Evolutionary conservation across 64 coral and sea anemone genomes (phyloP), one percentile per base, ranked within the genome.

Genomic region (Montipora efflorescens): DNA sequence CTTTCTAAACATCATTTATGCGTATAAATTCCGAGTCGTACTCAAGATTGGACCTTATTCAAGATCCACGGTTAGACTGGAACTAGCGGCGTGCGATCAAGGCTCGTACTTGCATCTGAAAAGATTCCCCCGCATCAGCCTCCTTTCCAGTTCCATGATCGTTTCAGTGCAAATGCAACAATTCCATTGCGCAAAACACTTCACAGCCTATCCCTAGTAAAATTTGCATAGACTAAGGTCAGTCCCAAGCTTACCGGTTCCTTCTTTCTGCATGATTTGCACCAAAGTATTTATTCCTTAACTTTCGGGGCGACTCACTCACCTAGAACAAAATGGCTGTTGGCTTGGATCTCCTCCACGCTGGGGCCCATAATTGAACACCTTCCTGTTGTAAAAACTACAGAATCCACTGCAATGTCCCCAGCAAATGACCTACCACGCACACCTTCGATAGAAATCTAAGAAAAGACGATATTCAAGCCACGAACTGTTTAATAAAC

Each of bases 361-460:
- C 64, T 71, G 44, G 66, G 15, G 7, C 21, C 68, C 20, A 19
- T 71, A 47, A 47, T 49, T 64, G 19, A 20, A 28, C 95, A 96
- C 48, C 74, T 83, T 36, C 95, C 95, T 8, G 95, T 46, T 6
- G 47, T 91, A 67, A 96, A 90, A 22, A 59, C 25, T 49, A 96
- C 91, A n/a, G 90, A 46, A 67, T 96, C 95, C 14, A 96, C 92
- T 14, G 95, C 95, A 51, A 96, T 96, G 74, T 96, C 95, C 4
- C 95, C 88, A 48, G 45, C 82, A 70, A 71, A 85, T 46, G 82
- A 49, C 2, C 62, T 16, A 7, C 82, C 82, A 8, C 82, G 82
- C 21, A 49, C 45, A 71, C 82, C 82, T n/a, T 85, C 82, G 7
- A 85, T 85, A 6, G 47, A 85, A 69, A 85, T n/a, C 82, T 85